Base-by-base conservation (phyloP, 2,113 vertebrate species). In the Gambusia holbrooki region DNA sequence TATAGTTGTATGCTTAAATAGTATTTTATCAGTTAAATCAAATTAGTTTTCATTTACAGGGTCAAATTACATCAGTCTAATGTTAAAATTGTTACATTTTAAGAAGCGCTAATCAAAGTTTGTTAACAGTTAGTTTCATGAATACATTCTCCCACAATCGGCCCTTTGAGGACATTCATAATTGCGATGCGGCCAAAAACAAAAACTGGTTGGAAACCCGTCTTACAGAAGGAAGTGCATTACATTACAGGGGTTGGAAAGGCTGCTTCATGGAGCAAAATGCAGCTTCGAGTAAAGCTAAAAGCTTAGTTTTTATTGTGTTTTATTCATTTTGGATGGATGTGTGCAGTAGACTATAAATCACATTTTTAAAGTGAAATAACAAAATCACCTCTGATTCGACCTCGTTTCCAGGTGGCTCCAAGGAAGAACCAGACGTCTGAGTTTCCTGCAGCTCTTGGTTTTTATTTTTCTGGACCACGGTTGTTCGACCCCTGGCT, bases 341-440 rank as follows among this genome's bases (percentile, higher is more conserved):
- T 48, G 40, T 42, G 40, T 0, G 40, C 45, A 48, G 0, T 19
- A 19, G 45, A 48, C 13, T 67, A 4, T 9, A 3, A 2, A 25
- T 30, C 62, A 6, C 5, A 48, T 48, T 17, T 48, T 71, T 37
- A 61, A 76, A 17, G 5, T 62, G 1, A 75, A 35, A 27, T 25
- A 7, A 51, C 66, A 0, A 28, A 65, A 61, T 91, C 80, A 92
- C 91, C 90, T 91, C 67, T 79, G 73, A 40, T n/a, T 69, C 17
- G 3, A 71, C 63, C 48, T 25, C n/a, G n/a, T 42, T 62, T 73
- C 63, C 60, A n/a, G 79, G 61, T 68, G 58, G 78, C 14, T 79
- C 80, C 37, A 13, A 29, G 32, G 71, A 40, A 3, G 2, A 54
- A 62, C n/a, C 65, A 33, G 85, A 78, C 12, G 74, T 1, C 3